Evolutionary conservation across 2,797 vertebrate species (phyloP).

Genomic region (Momotus momota): DNA sequence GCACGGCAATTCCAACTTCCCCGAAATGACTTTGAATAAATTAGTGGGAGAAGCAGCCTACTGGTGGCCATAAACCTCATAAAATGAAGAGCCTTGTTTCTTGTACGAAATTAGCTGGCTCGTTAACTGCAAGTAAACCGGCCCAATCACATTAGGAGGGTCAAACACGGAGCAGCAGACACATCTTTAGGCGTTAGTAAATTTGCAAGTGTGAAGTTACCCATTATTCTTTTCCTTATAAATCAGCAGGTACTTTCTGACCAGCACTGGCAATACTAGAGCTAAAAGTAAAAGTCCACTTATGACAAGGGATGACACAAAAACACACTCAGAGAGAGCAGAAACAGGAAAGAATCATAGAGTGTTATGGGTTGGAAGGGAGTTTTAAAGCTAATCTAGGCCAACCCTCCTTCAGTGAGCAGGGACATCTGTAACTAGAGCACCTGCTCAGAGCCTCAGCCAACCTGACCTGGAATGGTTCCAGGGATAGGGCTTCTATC

Average conservation of each 20-base stretch:
- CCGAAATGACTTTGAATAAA: not conserved
- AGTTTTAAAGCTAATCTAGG: not conserved
- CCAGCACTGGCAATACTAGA: not conserved
- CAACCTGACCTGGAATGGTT: not conserved
- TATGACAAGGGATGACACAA: not conserved
- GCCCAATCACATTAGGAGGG: conserved; percentile 1
- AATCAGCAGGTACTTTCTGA: not conserved
- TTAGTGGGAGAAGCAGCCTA: not conserved
- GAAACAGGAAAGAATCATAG: not conserved
- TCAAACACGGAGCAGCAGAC: conserved; percentile 37
- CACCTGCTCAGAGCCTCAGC: not conserved
- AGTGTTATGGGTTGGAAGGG: not conserved
- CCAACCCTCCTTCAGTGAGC: not conserved
- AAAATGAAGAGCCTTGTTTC: conserved; percentile 28
- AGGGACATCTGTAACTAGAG: not conserved
- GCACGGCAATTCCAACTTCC: not conserved
- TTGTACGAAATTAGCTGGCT: conserved; percentile 42
- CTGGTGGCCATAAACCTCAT: conserved; percentile 28
- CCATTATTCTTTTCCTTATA: not conserved
- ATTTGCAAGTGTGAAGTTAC: not conserved
- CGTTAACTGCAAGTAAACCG: conserved; percentile 7
- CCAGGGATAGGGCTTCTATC: not conserved
- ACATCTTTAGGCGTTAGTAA: not conserved
- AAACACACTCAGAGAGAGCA: not conserved
- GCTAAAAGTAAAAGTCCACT: not conserved